Conservation (phyloP, 2,113 vertebrate species). For the Phylloscopus trochiloides region DNA sequence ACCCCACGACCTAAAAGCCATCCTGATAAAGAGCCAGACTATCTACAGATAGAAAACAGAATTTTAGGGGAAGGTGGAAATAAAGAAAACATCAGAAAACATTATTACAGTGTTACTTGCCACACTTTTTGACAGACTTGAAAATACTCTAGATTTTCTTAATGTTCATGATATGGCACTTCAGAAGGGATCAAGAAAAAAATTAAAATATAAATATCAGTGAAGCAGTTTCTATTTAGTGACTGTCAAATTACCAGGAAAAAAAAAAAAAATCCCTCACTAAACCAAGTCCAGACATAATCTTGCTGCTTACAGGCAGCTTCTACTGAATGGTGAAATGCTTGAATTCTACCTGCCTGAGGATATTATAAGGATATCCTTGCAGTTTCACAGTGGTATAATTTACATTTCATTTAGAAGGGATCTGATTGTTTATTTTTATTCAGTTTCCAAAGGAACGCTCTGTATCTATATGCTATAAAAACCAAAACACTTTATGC, state of each 20-base stretch:
- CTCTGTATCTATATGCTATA: background rate
- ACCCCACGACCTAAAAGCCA: background rate
- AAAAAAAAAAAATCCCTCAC: too few species aligned
- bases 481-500: background rate
- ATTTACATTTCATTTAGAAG: background rate
- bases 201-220: fast-evolving
- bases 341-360: background rate
- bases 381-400: background rate
- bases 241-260: background rate
- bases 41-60: background rate
- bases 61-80: background rate
- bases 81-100: background rate
- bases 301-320: background rate
- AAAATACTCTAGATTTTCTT: background rate
- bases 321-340: background rate
- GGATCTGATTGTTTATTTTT: background rate
- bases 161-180: background rate
- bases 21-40: background rate
- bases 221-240: background rate
- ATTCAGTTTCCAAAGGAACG: background rate
- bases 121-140: background rate
- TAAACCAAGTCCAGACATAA: background rate
- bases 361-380: background rate
- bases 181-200: background rate
- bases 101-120: background rate